Percentiles rank a stretch among this genome's conserved stretches.
phyloP scores from a whole-genome alignment of 2,797 vertebrate species.

The Carcharodon carcharias region DNA sequence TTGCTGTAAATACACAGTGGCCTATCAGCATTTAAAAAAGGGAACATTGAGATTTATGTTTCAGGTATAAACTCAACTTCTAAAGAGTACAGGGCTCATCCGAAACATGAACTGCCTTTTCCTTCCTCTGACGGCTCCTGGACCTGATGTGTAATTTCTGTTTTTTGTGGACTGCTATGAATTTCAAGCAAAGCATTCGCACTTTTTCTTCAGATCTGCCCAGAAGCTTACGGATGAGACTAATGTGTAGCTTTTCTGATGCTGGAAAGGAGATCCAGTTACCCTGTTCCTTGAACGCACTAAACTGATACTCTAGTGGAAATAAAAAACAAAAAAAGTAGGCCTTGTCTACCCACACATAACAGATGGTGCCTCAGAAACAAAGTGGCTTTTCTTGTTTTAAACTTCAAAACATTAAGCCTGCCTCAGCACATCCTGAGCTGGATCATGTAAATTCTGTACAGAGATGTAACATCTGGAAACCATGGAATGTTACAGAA shows the following conservation, averaged over 20 bases:
- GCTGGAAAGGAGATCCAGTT: neutral
- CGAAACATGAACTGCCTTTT: neutral
- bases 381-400: constrained; percentile 12
- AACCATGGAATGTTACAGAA: neutral
- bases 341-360: neutral
- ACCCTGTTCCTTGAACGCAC: neutral
- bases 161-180: neutral
- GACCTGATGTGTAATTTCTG: neutral
- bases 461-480: neutral
- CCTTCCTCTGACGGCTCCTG: neutral
- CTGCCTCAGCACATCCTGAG: constrained; percentile 11
- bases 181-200: neutral
- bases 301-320: neutral
- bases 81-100: neutral
- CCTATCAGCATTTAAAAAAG: neutral
- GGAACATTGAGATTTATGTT: neutral
- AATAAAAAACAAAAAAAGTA: no score
- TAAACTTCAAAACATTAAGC: constrained; percentile 20
- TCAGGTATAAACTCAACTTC: neutral
- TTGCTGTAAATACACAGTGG: neutral
- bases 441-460: neutral
- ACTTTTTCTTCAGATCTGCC: neutral
- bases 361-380: constrained; percentile 34
- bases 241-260: neutral
- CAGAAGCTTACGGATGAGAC: neutral